A percentile compares a stretch with the other conserved stretches of the same genome.
phyloP scores from a whole-genome alignment of 2,888 invertebrate species.

The Trichogramma dendrolimi region DNA sequence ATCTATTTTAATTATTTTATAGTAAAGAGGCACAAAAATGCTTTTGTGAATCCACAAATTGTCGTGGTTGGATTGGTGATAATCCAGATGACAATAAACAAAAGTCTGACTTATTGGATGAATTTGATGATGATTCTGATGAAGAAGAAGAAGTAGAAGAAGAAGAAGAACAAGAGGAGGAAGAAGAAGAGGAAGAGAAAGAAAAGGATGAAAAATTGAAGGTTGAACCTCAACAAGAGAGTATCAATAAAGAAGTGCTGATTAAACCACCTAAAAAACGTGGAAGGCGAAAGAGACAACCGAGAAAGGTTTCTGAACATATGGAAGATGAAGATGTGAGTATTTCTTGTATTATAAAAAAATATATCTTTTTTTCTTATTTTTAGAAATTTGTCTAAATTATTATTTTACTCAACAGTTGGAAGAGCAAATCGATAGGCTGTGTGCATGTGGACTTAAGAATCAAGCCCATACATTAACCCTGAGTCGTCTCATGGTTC shows the following conservation, averaged over 20 bases:
- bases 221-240: slow-evolving; percentile 21
- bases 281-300: slow-evolving; percentile 51
- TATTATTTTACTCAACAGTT: slow-evolving; percentile 16
- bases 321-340: slow-evolving; percentile 54
- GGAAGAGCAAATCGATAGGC: slow-evolving; percentile 82
- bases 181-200: slow-evolving; percentile 49
- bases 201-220: slow-evolving; percentile 43
- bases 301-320: slow-evolving; percentile 44
- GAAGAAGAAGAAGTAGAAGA: slow-evolving; percentile 42
- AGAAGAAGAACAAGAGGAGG: slow-evolving; percentile 48
- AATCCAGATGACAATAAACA: slow-evolving; percentile 72
- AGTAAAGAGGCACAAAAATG: slow-evolving; percentile 95
- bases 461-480: slow-evolving; percentile 87
- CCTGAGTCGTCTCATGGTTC: slow-evolving; percentile 85
- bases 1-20: slow-evolving; percentile 24
- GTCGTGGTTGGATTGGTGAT: slow-evolving; percentile 94
- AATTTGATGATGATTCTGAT: slow-evolving; percentile 47
- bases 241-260: slow-evolving; percentile 46
- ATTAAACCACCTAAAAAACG: slow-evolving; percentile 33
- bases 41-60: slow-evolving; percentile 83
- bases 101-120: slow-evolving; percentile 53
- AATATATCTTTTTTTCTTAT: slow-evolving; percentile 52
- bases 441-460: slow-evolving; percentile 75
- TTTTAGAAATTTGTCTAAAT: background rate
- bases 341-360: slow-evolving; percentile 40